These are phyloP conservation scores for Monochamus alternatus DNA, from an alignment of 2,888 invertebrate species.

Conservation along the genomic window DNA sequence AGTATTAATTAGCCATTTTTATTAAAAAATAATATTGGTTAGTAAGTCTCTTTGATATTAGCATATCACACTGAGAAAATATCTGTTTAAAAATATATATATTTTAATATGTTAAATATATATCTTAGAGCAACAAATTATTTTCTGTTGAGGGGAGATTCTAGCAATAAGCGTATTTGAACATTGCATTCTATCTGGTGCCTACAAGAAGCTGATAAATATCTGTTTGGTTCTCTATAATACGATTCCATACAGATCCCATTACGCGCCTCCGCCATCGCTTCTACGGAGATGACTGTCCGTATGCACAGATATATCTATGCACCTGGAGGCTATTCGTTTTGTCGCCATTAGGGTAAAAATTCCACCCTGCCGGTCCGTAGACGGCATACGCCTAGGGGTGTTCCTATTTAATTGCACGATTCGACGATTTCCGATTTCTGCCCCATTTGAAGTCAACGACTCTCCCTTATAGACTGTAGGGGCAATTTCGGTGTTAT, in stretches of 20 bases:
- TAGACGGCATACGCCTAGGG: constrained; percentile 4
- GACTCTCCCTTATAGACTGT: not conserved
- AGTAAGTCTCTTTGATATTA: no score
- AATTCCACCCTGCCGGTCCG: not conserved
- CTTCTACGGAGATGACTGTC: constrained; percentile 37
- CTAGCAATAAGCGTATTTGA: no score
- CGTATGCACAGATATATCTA: not conserved
- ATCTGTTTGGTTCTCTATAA: constrained; percentile 4
- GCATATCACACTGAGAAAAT: no score
- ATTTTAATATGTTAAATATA: no score
- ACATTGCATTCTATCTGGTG: no score
- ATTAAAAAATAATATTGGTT: no score
- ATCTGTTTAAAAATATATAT: no score
- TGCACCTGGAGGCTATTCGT: not conserved
- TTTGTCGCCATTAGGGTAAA: constrained; percentile 5
- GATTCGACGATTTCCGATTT: constrained; percentile 7
- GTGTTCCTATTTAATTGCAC: constrained; percentile 5
- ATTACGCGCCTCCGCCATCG: constrained; percentile 30
- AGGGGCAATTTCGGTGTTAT: not conserved
- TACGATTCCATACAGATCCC: constrained; percentile 25
- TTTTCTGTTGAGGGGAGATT: no score
- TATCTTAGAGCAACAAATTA: no score
- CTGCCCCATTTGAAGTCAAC: constrained; percentile 1
- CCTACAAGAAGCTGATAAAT: no score
- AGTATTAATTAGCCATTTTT: no score